Percentiles rank a stretch among this genome's conserved stretches.
phyloP scores from a whole-genome alignment of 2,797 vertebrate species.

The Lutjanus argentimaculatus region DNA sequence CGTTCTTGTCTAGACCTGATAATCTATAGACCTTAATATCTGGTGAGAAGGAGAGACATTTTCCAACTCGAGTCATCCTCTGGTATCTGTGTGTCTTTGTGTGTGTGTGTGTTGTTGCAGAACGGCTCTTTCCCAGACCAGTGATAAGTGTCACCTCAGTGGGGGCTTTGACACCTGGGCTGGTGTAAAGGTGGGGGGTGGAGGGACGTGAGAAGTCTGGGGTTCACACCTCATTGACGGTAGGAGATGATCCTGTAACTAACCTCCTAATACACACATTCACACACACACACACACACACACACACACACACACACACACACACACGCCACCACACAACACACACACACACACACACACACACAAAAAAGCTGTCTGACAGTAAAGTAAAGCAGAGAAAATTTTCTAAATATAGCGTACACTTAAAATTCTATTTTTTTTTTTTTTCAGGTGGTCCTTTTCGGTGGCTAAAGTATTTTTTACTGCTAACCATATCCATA shows the following conservation, averaged over 20 bases:
- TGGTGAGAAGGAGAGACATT: constrained; percentile 63
- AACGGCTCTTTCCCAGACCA: constrained; percentile 76
- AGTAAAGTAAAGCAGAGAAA: no score
- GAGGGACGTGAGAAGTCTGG: constrained; percentile 67
- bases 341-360: constrained; percentile 37
- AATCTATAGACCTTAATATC: constrained; percentile 60
- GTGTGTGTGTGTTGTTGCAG: constrained; percentile 53
- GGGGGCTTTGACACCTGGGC: constrained; percentile 83
- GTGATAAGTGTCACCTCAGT: constrained; percentile 85
- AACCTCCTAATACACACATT: constrained; percentile 64
- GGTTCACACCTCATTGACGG: constrained; percentile 78
- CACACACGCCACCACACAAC: constrained; percentile 6
- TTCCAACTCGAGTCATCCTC: constrained; percentile 54
- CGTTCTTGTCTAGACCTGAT: constrained; percentile 58
- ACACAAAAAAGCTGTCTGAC: neutral
- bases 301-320: constrained; percentile 37
- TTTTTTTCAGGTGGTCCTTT: no score
- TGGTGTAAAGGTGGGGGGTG: constrained; percentile 65
- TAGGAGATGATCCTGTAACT: constrained; percentile 82
- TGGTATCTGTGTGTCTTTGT: constrained; percentile 38
- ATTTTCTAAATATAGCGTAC: no score
- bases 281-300: constrained; percentile 17
- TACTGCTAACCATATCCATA: no score
- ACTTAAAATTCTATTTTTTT: no score
- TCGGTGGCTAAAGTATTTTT: no score